Percentiles rank a stretch among this genome's conserved stretches.
Evolutionary conservation across 2,888 invertebrate species (phyloP).

Genomic region (Lutraria lutraria): DNA sequence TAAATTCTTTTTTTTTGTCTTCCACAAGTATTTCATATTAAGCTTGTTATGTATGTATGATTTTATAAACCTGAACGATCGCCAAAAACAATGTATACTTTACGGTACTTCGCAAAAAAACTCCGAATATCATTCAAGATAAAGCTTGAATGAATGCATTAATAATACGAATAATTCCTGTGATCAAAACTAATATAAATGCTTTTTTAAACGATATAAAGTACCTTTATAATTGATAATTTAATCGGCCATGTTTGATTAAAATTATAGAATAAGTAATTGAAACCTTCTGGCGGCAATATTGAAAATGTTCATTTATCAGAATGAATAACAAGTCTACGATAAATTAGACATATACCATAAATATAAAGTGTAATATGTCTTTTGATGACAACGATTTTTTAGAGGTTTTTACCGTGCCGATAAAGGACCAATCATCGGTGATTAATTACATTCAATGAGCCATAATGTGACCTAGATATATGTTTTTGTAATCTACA

Average conservation of each 20-base stretch:
- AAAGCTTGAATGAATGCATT: neutral
- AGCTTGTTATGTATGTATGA: no score
- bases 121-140: neutral
- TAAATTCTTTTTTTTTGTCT: no score
- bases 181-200: neutral
- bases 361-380: neutral
- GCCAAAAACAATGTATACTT: no score
- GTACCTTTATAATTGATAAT: neutral
- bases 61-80: no score
- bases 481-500: neutral
- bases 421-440: slow-evolving; percentile 18
- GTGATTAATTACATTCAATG: neutral
- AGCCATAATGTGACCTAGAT: slow-evolving; percentile 3
- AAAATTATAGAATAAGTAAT: neutral
- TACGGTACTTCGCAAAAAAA: neutral
- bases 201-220: neutral
- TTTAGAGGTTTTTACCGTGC: neutral
- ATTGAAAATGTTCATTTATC: slow-evolving; percentile 3
- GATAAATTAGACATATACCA: neutral
- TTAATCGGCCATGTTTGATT: slow-evolving; percentile 15
- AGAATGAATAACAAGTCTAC: neutral
- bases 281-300: neutral
- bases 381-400: slow-evolving; percentile 14
- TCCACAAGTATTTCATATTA: no score
- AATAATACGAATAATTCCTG: neutral